Conservation (phyloP, 2,888 invertebrate species). For the Callimorpha dominula region DNA sequence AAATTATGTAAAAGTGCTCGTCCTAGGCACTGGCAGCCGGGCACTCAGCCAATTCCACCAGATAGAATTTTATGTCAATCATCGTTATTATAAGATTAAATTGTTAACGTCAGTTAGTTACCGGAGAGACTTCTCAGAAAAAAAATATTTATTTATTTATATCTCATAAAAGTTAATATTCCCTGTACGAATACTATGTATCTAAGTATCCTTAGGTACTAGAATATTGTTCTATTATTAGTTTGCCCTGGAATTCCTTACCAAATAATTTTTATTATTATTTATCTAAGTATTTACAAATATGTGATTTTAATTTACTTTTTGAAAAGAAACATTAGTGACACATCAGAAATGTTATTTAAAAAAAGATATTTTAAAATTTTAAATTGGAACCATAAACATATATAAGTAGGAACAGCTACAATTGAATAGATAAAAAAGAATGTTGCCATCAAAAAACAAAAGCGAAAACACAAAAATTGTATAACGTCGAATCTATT, state of each 20-base stretch:
- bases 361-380: neutral
- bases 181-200: no score
- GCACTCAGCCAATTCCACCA: conserved; percentile 47
- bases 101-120: conserved; percentile 28
- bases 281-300: conserved; percentile 5
- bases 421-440: neutral
- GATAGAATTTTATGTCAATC: conserved; percentile 41
- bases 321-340: conserved; percentile 17
- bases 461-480: conserved; percentile 21
- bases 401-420: neutral
- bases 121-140: conserved; percentile 34
- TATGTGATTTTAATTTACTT: neutral
- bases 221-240: conserved; percentile 25
- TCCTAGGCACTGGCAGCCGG: conserved; percentile 36
- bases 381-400: neutral
- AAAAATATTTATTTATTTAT: conserved; percentile 32
- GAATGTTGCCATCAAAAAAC: conserved; percentile 12
- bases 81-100: conserved; percentile 48
- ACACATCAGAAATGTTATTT: neutral
- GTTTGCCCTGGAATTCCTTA: conserved; percentile 9
- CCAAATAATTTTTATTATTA: conserved; percentile 32
- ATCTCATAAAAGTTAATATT: neutral
- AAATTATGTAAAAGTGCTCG: conserved; percentile 48
- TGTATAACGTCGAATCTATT: conserved; percentile 36
- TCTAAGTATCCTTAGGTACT: conserved; percentile 10